Conservation (phyloP, 2,113 vertebrate genomes). For the Sclerurus mexicanus region DNA sequence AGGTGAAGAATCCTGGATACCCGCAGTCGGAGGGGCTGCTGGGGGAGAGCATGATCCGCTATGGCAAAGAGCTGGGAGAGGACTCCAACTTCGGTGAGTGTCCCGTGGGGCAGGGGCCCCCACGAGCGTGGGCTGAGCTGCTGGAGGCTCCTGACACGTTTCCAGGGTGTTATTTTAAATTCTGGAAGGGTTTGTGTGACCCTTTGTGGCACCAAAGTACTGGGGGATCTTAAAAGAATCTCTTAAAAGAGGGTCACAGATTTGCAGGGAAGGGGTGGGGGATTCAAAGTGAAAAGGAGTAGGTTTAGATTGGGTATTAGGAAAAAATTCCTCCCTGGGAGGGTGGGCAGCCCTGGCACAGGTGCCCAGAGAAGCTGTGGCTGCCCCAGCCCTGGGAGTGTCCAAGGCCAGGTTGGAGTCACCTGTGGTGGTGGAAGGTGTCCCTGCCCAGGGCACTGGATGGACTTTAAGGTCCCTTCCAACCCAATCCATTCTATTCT, state of each 20-base stretch:
- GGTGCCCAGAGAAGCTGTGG: fast-evolving
- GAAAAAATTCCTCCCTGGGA: neutral
- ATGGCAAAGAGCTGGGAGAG: conserved; percentile 91
- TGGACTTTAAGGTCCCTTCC: neutral
- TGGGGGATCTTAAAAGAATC: neutral
- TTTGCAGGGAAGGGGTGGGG: neutral
- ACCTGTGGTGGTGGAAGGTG: fast-evolving
- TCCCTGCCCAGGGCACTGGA: neutral
- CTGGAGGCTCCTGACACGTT: neutral
- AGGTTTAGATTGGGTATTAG: neutral
- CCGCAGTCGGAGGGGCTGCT: conserved; percentile 94
- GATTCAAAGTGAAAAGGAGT: neutral
- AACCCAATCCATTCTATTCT: neutral
- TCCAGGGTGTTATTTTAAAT: fast-evolving
- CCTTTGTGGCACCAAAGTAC: neutral
- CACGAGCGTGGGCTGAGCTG: too few species aligned
- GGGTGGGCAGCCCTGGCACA: neutral
- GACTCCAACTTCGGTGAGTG: conserved; percentile 95
- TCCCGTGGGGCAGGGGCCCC: neutral
- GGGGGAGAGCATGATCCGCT: conserved; percentile 94
- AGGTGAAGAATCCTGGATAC: conserved; percentile 96
- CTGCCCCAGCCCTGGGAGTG: neutral
- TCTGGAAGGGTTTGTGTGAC: neutral
- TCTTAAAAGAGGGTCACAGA: fast-evolving
- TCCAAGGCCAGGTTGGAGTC: neutral